phyloP scores from a whole-genome alignment of 2,113 vertebrate species.

The Lamprotornis superbus region DNA sequence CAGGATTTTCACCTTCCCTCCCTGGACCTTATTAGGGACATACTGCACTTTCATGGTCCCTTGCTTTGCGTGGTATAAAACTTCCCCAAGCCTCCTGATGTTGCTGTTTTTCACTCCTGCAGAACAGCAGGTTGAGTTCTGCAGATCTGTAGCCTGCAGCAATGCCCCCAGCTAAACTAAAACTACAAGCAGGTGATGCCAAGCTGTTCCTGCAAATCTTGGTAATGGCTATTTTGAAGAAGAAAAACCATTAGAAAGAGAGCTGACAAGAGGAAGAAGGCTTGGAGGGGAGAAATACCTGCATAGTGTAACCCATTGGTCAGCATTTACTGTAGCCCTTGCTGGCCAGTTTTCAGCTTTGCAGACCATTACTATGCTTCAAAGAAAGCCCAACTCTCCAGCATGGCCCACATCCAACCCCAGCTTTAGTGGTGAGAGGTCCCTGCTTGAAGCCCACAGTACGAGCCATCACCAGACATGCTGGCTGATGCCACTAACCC shows the following conservation, averaged over 20 bases:
- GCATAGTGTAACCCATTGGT: neutral
- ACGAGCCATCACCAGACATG: neutral
- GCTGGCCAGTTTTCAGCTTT: neutral
- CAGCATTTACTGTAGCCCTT: neutral
- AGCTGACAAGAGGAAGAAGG: neutral
- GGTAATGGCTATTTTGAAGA: neutral
- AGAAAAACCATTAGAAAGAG: neutral
- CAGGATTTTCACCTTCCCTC: neutral
- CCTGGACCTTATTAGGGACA: neutral
- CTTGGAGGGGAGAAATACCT: neutral
- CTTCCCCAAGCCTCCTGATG: neutral
- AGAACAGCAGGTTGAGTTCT: neutral
- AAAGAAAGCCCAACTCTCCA: neutral
- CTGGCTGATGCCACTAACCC: neutral
- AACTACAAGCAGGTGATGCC: neutral
- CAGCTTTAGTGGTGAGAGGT: neutral
- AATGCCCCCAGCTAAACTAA: neutral
- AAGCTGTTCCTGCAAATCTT: neutral
- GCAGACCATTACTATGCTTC: neutral
- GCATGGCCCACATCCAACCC: neutral
- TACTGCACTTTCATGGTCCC: neutral
- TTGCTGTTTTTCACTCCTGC: neutral
- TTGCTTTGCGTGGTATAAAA: neutral
- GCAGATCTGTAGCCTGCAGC: slow-evolving; percentile 27
- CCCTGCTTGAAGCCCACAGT: neutral